A percentile compares a stretch with the other conserved stretches of the same genome.
phyloP scores from a whole-genome alignment of 2,113 vertebrate genomes.

The Colaptes auratus region DNA sequence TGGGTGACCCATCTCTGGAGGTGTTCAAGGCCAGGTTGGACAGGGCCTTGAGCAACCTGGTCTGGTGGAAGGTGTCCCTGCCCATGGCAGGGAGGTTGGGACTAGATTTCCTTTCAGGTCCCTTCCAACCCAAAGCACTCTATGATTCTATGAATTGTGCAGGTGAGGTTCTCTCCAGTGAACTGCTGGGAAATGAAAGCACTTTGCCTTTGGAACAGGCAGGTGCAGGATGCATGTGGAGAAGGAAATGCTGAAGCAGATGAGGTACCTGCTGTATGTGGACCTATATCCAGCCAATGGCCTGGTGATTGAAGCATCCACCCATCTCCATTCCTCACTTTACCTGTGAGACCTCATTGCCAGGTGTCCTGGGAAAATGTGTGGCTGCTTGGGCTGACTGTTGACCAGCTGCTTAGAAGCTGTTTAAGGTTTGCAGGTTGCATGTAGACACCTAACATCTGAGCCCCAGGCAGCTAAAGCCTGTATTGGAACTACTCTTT shows the following conservation, averaged over 20 bases:
- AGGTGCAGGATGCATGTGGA: not conserved
- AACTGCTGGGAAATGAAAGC: not conserved
- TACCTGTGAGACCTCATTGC: not conserved
- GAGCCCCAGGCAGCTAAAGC: not conserved
- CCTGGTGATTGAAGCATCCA: not conserved
- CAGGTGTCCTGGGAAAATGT: not conserved
- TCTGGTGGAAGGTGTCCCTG: no score
- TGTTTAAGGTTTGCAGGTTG: not conserved
- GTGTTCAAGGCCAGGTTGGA: no score
- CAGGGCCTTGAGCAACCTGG: no score
- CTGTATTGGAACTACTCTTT: not conserved
- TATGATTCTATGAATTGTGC: not conserved
- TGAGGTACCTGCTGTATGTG: not conserved
- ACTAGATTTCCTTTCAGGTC: no score
- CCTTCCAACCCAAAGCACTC: no score
- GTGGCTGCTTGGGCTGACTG: not conserved
- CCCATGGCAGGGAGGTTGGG: no score
- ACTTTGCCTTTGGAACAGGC: not conserved
- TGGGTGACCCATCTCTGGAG: no score
- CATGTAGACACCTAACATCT: not conserved
- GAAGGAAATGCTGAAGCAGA: not conserved
- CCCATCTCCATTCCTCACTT: not conserved
- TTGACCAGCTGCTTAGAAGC: not conserved
- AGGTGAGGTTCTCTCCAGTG: not conserved
- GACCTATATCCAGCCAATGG: not conserved